Conservation (phyloP, 2,888 invertebrate genomes). For the Drosophila picticornis region DNA sequence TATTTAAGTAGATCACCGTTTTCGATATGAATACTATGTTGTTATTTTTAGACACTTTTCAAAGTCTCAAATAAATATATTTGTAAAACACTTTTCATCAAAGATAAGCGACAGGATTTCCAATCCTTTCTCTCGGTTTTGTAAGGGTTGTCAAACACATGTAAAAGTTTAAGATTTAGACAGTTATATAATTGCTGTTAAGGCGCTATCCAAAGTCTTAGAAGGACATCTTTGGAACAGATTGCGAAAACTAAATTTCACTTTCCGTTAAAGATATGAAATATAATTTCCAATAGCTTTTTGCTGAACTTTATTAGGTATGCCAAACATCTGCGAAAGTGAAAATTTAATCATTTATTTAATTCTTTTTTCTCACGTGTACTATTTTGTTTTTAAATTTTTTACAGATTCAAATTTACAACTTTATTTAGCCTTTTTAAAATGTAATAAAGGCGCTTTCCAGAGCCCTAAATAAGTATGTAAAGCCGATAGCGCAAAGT, state of each 20-base stretch:
- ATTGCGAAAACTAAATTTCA: not conserved
- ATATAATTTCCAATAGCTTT: not conserved
- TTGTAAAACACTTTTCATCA: not conserved
- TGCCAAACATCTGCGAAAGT: too few relatives aligned
- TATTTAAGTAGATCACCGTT: slow-evolving; percentile 10
- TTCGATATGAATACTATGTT: slow-evolving; percentile 18
- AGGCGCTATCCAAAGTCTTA: not conserved
- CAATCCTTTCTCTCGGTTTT: too few relatives aligned
- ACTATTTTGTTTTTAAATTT: too few relatives aligned
- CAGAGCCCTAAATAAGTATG: not conserved
- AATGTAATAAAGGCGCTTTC: not conserved
- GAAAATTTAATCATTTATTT: not conserved
- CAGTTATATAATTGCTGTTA: not conserved
- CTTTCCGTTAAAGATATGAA: not conserved
- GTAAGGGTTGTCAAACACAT: not conserved
- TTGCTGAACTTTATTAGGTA: not conserved
- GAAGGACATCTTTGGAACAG: not conserved
- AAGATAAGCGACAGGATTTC: not conserved
- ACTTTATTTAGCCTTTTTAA: not conserved
- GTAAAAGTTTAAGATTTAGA: not conserved
- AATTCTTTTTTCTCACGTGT: not conserved
- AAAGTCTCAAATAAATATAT: not conserved
- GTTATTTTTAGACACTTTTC: not conserved
- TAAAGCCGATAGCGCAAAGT: not conserved
- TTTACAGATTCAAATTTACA: not conserved